Base-by-base conservation (phyloP, 2,113 vertebrate species). In the Engystomops pustulosus region DNA sequence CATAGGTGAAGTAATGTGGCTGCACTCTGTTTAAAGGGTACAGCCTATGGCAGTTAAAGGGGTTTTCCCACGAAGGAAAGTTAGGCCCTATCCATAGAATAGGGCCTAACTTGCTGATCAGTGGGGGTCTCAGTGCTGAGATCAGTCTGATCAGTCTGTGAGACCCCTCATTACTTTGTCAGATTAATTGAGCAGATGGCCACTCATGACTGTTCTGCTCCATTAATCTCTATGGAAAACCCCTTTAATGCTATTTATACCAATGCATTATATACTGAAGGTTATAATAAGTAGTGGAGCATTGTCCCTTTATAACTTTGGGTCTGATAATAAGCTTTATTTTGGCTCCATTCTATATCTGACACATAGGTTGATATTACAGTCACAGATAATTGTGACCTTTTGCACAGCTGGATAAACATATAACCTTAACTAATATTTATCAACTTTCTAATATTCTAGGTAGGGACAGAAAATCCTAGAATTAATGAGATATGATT, bases 371-470 rank as follows among this genome's bases (percentile, higher is more conserved):
- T 34, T 67, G 30, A 36, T 36, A 65, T 34, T 32, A 65, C 32
- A 67, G 62, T 67, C 30, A 36, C 18, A 7, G 27, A 65, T 30
- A 34, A 2, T 7, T 15, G 18, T 32, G 12, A 36, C 62, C 32
- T 36, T 67, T 17, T 18, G 62, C 62, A 67, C 32, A 20, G 30
- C 25, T 67, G 32, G 17, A 34, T 67, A 36, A 7, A 32, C 17
- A 20, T 67, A 15, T 67, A 67, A 67, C 32, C 62, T 67, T 67
- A 67, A 25, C 62, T 67, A 34, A 67, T 36, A 67, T 34, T 67
- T 67, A 67, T 67, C 36, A 32, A 67, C 62, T 67, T 67, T 67
- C 17, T 36, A 67, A 36, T 67, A 36, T 36, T 67, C 32, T 34
- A 65, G 27, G 25, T 34, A 32, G 30, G 32, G 8, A 18, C 14